Base-by-base conservation (phyloP, 92 coral and sea anemone genomes). In the Meandrina meandrites region DNA sequence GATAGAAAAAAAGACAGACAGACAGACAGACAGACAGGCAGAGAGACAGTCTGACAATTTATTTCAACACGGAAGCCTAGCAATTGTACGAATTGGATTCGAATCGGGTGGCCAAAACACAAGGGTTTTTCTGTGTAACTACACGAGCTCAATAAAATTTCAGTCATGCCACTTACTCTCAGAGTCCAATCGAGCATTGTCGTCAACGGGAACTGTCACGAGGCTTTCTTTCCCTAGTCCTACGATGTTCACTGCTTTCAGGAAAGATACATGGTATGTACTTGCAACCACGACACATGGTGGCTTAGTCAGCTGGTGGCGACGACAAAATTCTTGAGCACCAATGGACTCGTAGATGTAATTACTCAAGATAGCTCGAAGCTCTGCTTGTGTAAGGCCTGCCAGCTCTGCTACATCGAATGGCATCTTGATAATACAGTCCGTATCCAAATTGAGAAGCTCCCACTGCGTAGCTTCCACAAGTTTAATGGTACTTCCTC, bases 251-350 rank as follows among this genome's bases (percentile, higher is more conserved):
- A 81, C 86, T 18, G 94, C 98, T 50, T 96, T 96, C 54, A 85
- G 78, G 31, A 95, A 70, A 30, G 98, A 96, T 35, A 94, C 90
- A 87, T 96, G 98, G 10, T 93, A 89, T 28, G 98, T 92, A 14
- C 91, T 92, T 11, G 91, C 91, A 24, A 75, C 93, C 72, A 92
- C 87, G 12, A 84, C 78, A 64, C 98, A 90, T 7, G 98, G 98
- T 64, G 86, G 14, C 28, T 68, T 85, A 57, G 86, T 91, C 24
- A 94, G 89, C 21, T 78, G 80, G 88, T 94, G 92, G 21, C 91
- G 90, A 40, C 83, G 80, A 79, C 56, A 80, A 78, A 94, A 94
- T 57, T 53, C 86, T 40, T 84, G 90, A 30, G 91, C 75, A 18
- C 97, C 97, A 32, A 94, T 84, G 51, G 81, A 84, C 75, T 94